These are phyloP conservation scores for Dasysyrphus albostriatus DNA, from an alignment of 2,888 invertebrate species.

Conservation along the genomic window DNA sequence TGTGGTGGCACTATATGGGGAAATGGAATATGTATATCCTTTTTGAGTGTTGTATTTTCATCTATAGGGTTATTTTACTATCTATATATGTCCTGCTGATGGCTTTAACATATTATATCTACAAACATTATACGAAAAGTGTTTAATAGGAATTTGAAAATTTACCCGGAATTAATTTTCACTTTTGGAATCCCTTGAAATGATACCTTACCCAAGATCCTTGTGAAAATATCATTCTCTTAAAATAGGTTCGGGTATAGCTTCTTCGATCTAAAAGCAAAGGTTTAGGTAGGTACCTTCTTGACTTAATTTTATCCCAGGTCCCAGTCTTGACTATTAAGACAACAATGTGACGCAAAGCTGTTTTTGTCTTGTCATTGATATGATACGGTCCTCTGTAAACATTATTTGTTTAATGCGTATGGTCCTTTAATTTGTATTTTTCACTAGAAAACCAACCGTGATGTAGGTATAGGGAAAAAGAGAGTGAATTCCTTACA, in stretches of 20 bases:
- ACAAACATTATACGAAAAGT: background rate
- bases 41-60: background rate
- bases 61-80: background rate
- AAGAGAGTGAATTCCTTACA: background rate
- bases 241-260: background rate
- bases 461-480: background rate
- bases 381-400: background rate
- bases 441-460: background rate
- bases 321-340: background rate
- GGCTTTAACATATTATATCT: background rate
- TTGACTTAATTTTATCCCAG: background rate
- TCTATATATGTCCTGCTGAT: background rate
- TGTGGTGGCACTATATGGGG: background rate
- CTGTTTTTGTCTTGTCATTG: constrained; percentile 13
- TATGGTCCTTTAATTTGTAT: constrained; percentile 22
- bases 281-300: background rate
- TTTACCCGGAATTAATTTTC: constrained; percentile 14
- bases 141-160: constrained; percentile 25
- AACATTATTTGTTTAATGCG: constrained; percentile 15
- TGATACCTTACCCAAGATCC: background rate
- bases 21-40: background rate
- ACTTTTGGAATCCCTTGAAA: background rate
- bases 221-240: background rate
- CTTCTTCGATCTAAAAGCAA: background rate
- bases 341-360: background rate